Base-by-base conservation (phyloP, 2,888 invertebrate genomes). In the Halictus quadricinctus region DNA sequence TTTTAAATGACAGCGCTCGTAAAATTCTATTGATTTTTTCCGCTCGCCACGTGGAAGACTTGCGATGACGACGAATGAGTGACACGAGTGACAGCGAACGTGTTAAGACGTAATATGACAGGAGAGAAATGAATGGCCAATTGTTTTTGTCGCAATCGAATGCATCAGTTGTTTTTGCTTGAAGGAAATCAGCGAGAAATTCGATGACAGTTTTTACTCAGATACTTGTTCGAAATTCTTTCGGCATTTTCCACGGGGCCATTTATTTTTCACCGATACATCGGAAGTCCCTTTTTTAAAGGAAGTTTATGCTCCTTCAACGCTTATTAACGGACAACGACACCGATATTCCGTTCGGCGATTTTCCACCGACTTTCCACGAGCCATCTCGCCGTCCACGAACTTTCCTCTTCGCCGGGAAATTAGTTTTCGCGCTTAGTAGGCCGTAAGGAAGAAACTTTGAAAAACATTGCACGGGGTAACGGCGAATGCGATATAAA, bases 391-490 rank as follows among this genome's bases (percentile, higher is more conserved):
- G 48, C 66, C 36, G 46, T 2, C 13, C 54, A 29, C 5, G 21
- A 76, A 46, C 60, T 77, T 70, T 41, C n/a, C 21, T 69, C 69
- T 36, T 48, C 7, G 50, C 21, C 12, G 12, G 69, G 18, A 50
- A 77, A 77, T 77, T 77, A 70, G 69, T 48, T 73, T 69, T 12
- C 58, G 18, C 13, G 13, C 18, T 5, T 48, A 3, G 18, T 21
- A 29, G 64, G 13, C 58, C 36, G n/a, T 41, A 58, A n/a, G 41
- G 69, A 48, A 73, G 29, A 36, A 21, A 46, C 64, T 73, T 82
- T 80, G 77, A 80, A 86, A 82, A 73, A 78, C 75, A 86, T 72
- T 82, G 86, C 64, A 25, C 64, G 58, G 80, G 74, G 13, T 72
- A 77, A 81, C 66, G 46, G 43, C 46, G 74, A 74, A 77, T 75